Evolutionary conservation across 2,113 vertebrate genomes (phyloP).

Genomic region (Etheostoma spectabile): DNA sequence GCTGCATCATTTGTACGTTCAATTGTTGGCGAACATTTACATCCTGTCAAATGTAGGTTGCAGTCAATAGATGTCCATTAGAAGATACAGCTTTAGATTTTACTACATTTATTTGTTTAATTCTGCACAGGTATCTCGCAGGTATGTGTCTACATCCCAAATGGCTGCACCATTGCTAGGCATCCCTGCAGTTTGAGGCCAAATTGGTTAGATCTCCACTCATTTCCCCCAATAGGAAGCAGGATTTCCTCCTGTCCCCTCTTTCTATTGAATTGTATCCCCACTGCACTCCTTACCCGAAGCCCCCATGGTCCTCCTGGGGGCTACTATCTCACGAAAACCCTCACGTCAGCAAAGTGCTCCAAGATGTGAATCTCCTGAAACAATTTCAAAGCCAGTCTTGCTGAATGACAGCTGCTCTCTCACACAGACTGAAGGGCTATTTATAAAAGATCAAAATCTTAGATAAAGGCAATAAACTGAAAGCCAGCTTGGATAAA

Average conservation of each 20-base stretch:
- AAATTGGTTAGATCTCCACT: conserved; percentile 17
- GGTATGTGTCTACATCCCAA: not conserved
- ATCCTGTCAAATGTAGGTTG: not conserved
- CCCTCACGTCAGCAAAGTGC: conserved; percentile 48
- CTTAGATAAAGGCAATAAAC: not conserved
- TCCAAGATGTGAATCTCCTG: conserved; percentile 9
- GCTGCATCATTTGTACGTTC: not conserved
- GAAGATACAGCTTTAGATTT: not conserved
- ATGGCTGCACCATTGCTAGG: not conserved
- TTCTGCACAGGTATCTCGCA: not conserved
- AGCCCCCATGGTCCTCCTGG: conserved; percentile 12
- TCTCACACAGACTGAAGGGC: not conserved
- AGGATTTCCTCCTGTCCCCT: conserved; percentile 78
- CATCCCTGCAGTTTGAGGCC: conserved; percentile 17
- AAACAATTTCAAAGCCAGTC: not conserved
- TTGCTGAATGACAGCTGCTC: conserved; percentile 6
- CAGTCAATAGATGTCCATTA: not conserved
- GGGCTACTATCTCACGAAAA: conserved; percentile 32
- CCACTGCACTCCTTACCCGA: conserved; percentile 36
- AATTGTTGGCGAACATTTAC: not conserved
- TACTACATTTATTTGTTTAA: not conserved
- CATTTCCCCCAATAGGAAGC: conserved; percentile 67
- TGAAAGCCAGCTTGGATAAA: not conserved
- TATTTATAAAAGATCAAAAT: conserved; percentile 35
- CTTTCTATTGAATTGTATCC: conserved; percentile 50